Conservation (phyloP, 1,140 invertebrate genomes). For the Limonius californicus region DNA sequence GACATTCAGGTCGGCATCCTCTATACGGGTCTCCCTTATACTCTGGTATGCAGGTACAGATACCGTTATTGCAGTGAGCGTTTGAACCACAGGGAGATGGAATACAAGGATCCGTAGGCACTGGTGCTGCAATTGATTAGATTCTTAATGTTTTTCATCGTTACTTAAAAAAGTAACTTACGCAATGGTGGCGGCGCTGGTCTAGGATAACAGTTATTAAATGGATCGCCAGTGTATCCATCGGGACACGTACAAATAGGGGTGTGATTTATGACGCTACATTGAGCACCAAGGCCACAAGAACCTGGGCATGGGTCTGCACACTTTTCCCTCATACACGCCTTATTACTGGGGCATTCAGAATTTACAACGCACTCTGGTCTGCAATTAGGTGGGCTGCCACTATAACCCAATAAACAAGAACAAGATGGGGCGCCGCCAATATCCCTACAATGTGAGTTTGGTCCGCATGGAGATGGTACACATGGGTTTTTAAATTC, state of each 20-base stretch:
- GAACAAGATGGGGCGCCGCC: slow-evolving; percentile 59
- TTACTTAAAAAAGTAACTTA: slow-evolving; percentile 20
- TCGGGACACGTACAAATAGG: slow-evolving; percentile 65
- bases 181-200: slow-evolving; percentile 43
- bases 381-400: slow-evolving; percentile 66
- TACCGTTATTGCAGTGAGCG: slow-evolving; percentile 61
- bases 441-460: slow-evolving; percentile 62
- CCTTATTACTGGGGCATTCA: slow-evolving; percentile 64
- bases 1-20: slow-evolving; percentile 61
- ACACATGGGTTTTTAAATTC: slow-evolving; percentile 53
- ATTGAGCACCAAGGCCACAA: slow-evolving; percentile 67
- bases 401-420: slow-evolving; percentile 60
- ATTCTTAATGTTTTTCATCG: neutral
- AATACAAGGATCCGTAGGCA: slow-evolving; percentile 58
- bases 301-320: slow-evolving; percentile 68
- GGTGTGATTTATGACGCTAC: slow-evolving; percentile 72
- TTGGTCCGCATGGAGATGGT: slow-evolving; percentile 66
- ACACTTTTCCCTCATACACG: slow-evolving; percentile 71
- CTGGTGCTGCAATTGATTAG: slow-evolving; percentile 24
- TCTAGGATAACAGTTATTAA: slow-evolving; percentile 60
- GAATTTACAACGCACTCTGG: slow-evolving; percentile 66
- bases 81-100: slow-evolving; percentile 76
- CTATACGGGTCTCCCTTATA: slow-evolving; percentile 59
- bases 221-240: slow-evolving; percentile 63
- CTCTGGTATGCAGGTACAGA: slow-evolving; percentile 58